Conservation (phyloP, 2,113 vertebrate genomes). For the Nicator chloris region DNA sequence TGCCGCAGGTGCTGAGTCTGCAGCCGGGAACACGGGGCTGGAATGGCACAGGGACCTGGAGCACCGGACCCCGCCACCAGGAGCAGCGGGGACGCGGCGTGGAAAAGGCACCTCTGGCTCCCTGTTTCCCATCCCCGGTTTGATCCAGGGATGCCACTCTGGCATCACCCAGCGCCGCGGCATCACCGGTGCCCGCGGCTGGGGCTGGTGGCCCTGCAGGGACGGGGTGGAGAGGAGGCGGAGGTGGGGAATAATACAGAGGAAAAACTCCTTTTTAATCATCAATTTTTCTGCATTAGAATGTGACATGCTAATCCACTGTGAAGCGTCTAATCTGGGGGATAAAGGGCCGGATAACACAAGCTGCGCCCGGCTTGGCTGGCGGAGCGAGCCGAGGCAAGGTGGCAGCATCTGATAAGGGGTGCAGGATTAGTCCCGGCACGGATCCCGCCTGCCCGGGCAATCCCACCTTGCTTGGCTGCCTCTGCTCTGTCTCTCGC, state of each 20-base stretch:
- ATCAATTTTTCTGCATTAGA: constrained; percentile 54
- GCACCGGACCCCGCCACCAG: background rate
- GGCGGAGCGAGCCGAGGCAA: constrained; percentile 36
- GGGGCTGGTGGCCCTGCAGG: background rate
- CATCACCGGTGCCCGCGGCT: background rate
- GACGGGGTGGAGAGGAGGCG: background rate
- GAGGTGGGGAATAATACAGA: constrained; percentile 28
- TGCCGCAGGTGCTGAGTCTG: background rate
- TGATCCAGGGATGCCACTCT: fast-evolving
- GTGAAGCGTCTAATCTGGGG: constrained; percentile 64
- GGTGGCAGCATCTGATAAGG: constrained; percentile 69
- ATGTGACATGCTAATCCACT: constrained; percentile 65
- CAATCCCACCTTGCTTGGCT: constrained; percentile 7
- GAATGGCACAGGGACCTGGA: background rate
- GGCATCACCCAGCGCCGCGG: background rate
- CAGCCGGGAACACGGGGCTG: background rate
- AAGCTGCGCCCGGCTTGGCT: constrained; percentile 11
- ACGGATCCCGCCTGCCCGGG: background rate
- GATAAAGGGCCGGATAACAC: constrained; percentile 67
- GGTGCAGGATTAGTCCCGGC: constrained; percentile 32
- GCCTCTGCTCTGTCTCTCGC: background rate
- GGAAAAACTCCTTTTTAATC: constrained; percentile 43
- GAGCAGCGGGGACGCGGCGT: fast-evolving
- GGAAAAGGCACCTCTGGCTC: background rate
- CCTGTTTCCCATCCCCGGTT: fast-evolving